Conservation (phyloP, 2,113 vertebrate genomes). For the Lepus timidus region DNA sequence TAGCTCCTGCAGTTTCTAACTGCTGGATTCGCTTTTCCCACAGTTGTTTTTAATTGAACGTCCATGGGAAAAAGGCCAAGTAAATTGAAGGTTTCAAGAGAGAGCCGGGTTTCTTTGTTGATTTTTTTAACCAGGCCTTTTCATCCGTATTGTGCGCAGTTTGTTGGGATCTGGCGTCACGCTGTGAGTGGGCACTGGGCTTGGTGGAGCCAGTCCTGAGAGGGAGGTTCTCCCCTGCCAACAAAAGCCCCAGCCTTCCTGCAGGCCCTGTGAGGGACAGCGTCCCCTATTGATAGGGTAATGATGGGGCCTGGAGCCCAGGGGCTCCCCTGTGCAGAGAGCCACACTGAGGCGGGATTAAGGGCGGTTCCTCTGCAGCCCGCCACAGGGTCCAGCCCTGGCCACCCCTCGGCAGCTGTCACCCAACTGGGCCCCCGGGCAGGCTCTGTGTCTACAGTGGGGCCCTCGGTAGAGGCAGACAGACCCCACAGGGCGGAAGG, state of each 20-base stretch:
- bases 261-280: neutral
- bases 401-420: accelerated
- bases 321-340: neutral
- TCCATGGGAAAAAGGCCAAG: slow-evolving; percentile 65
- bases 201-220: neutral
- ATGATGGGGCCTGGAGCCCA: neutral
- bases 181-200: neutral
- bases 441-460: too few relatives aligned
- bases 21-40: slow-evolving; percentile 19
- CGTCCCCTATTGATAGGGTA: neutral
- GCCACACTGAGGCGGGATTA: neutral
- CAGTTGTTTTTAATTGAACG: slow-evolving; percentile 65
- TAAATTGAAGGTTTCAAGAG: slow-evolving; percentile 51
- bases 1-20: neutral
- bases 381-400: neutral
- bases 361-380: neutral
- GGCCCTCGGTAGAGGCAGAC: too few relatives aligned
- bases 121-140: neutral
- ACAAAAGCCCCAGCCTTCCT: neutral
- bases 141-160: neutral
- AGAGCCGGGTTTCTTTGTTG: slow-evolving; percentile 22
- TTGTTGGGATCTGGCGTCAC: slow-evolving; percentile 41
- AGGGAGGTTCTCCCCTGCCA: neutral
- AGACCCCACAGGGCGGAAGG: too few relatives aligned
- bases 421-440: accelerated